Evolutionary conservation across 2,888 invertebrate species (phyloP).

Genomic region (Thera britannica): DNA sequence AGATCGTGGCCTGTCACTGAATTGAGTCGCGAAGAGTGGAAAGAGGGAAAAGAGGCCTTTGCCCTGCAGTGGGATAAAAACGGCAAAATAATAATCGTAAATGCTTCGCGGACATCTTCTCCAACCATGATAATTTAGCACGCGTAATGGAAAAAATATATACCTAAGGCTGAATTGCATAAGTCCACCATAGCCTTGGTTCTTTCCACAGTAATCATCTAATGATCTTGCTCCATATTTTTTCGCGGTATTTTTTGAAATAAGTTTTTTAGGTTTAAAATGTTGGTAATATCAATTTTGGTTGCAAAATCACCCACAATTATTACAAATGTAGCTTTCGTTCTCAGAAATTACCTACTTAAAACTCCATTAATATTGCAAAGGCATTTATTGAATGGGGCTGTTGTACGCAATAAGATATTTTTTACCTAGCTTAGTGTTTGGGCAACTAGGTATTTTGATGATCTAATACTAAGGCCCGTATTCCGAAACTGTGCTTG

Average conservation of each 20-base stretch:
- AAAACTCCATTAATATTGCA: constrained; percentile 4
- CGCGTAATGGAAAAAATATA: neutral
- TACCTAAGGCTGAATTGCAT: neutral
- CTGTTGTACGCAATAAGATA: neutral
- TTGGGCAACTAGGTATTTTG: neutral
- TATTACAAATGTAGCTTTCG: constrained; percentile 20
- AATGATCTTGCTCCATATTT: constrained; percentile 33
- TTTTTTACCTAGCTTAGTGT: neutral
- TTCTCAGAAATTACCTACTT: neutral
- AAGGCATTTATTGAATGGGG: constrained; percentile 12
- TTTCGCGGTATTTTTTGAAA: constrained; percentile 13
- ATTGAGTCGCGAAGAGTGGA: too few relatives aligned
- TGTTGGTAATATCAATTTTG: constrained; percentile 15
- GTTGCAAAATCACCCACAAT: constrained; percentile 20
- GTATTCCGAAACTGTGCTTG: too few relatives aligned
- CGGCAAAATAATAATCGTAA: too few relatives aligned
- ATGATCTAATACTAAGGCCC: neutral
- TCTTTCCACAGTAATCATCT: constrained; percentile 30
- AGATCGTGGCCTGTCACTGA: too few relatives aligned
- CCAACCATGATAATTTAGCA: too few relatives aligned
- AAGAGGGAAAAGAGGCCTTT: too few relatives aligned
- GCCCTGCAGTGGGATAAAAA: too few relatives aligned
- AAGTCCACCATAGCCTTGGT: constrained; percentile 20
- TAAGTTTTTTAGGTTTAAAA: constrained; percentile 10
- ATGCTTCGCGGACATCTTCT: too few relatives aligned